These are phyloP conservation scores for Abrostola tripartita DNA, from an alignment of 2,888 invertebrate species.

Conservation along the genomic window DNA sequence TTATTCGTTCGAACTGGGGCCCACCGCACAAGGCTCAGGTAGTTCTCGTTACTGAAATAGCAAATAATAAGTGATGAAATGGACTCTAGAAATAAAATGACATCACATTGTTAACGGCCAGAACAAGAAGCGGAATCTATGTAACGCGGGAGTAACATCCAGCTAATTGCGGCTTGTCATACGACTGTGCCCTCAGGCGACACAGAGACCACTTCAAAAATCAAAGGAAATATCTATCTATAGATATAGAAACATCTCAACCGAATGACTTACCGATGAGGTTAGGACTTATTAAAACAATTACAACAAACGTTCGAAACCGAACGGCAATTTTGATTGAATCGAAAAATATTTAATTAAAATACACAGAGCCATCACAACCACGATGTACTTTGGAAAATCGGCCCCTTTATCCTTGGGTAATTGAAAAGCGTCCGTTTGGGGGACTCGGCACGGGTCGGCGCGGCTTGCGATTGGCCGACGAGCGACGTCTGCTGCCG, in stretches of 20 bases:
- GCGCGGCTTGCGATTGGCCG: neutral
- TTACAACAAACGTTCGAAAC: constrained; percentile 15
- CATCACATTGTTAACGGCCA: too few relatives aligned
- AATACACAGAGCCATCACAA: constrained; percentile 15
- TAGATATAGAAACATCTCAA: neutral
- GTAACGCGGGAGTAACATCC: constrained; percentile 1
- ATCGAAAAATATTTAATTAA: constrained; percentile 38
- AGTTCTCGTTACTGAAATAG: too few relatives aligned
- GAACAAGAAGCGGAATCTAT: too few relatives aligned
- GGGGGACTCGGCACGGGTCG: neutral
- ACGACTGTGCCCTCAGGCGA: constrained; percentile 6
- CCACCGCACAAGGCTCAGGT: too few relatives aligned
- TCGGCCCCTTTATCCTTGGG: constrained; percentile 31
- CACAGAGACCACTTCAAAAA: neutral
- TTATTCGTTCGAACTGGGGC: too few relatives aligned
- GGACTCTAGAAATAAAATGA: too few relatives aligned
- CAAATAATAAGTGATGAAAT: too few relatives aligned
- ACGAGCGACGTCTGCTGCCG: constrained; percentile 10
- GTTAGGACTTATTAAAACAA: constrained; percentile 11
- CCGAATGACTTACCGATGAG: neutral
- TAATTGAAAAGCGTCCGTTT: constrained; percentile 44
- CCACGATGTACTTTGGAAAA: constrained; percentile 31
- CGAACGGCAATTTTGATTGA: constrained; percentile 5
- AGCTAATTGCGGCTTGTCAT: constrained; percentile 7
- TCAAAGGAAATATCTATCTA: constrained; percentile 4